Percentiles rank a stretch among this genome's conserved stretches.
Evolutionary conservation across 2,113 vertebrate species (phyloP).

Genomic region (Coturnix japonica): DNA sequence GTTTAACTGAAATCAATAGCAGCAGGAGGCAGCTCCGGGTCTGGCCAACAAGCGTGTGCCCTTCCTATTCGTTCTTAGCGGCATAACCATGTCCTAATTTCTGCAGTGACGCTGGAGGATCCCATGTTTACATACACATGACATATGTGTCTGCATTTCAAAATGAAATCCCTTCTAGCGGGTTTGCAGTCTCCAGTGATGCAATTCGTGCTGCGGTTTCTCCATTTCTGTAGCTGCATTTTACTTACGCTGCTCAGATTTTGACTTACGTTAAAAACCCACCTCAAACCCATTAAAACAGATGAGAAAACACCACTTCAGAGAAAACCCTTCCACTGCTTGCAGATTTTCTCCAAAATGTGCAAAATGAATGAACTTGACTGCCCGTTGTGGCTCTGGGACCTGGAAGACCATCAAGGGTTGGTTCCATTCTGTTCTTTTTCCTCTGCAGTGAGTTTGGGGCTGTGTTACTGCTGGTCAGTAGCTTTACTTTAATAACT

Average conservation of each 20-base stretch:
- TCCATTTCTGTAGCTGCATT: not conserved
- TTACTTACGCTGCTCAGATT: rapidly evolving
- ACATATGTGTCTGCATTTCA: not conserved
- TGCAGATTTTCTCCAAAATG: not conserved
- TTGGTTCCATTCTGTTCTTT: not conserved
- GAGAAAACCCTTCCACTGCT: not conserved
- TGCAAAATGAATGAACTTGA: rapidly evolving
- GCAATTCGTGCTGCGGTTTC: not conserved
- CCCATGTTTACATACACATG: rapidly evolving
- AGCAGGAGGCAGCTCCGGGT: rapidly evolving
- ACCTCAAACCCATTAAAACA: not conserved
- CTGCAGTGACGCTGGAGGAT: not conserved
- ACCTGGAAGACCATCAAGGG: not conserved
- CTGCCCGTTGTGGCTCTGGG: not conserved
- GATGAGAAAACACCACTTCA: not conserved
- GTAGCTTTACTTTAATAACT: not conserved
- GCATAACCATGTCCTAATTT: not conserved
- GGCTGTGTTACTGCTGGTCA: not conserved
- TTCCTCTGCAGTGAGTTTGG: not conserved
- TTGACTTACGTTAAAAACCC: rapidly evolving
- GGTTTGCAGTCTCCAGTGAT: not conserved
- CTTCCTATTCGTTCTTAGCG: not conserved
- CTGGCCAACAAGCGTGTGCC: not conserved
- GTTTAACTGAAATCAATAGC: not conserved
- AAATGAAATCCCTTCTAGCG: not conserved